These are phyloP conservation scores for Epirrhoe alternata DNA, from an alignment of 2,888 invertebrate genomes.

Conservation along the genomic window DNA sequence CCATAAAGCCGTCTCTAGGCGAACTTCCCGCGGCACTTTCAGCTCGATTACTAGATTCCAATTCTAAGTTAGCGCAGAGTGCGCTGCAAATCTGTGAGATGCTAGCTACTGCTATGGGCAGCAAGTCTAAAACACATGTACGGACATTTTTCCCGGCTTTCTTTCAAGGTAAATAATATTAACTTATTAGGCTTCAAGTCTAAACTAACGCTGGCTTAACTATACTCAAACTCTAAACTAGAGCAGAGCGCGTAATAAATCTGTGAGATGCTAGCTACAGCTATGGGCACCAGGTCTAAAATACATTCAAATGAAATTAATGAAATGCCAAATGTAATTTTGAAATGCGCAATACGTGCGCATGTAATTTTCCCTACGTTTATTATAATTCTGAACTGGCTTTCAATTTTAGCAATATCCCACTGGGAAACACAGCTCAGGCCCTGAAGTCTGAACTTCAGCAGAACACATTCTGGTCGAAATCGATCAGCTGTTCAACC, in stretches of 20 bases:
- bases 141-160: conserved; percentile 94
- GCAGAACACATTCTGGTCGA: too few species aligned
- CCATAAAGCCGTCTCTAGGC: conserved; percentile 93
- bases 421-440: too few species aligned
- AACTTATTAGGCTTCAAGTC: too few species aligned
- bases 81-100: conserved; percentile 93
- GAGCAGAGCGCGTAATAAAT: conserved; percentile 93
- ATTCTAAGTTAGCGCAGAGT: conserved; percentile 95
- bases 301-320: too few species aligned
- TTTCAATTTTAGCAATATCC: too few species aligned
- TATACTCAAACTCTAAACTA: conserved; percentile 97
- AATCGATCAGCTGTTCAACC: too few species aligned
- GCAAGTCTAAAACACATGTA: conserved; percentile 91
- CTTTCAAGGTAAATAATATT: conserved; percentile 88
- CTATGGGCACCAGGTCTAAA: conserved; percentile 93
- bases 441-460: too few species aligned
- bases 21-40: conserved; percentile 93
- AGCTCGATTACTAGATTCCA: conserved; percentile 93
- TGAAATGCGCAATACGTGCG: too few species aligned
- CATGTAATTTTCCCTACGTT: too few species aligned
- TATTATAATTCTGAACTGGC: too few species aligned
- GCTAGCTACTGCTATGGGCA: conserved; percentile 93
- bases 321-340: too few species aligned
- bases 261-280: conserved; percentile 91
- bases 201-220: conserved; percentile 39